Evolutionary conservation across 1,140 invertebrate genomes (phyloP).

Genomic region (Matsumurasca onukii): DNA sequence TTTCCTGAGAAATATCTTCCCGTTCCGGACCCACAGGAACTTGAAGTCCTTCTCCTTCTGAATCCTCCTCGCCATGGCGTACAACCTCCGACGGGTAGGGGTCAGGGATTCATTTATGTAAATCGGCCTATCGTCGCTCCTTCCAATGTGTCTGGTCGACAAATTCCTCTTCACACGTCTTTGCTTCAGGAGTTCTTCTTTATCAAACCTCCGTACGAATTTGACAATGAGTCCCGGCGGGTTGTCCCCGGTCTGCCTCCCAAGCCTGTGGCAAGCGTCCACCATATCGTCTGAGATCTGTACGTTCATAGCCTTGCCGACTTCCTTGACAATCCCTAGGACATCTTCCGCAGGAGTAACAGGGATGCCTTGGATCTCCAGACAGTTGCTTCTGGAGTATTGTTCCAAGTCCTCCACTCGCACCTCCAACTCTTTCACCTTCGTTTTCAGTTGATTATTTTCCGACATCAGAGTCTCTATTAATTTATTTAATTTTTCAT

Average conservation of each 20-base stretch:
- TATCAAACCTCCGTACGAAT: not conserved
- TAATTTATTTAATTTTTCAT: not conserved
- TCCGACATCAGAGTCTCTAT: not conserved
- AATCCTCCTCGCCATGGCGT: not conserved
- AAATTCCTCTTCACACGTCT: not conserved
- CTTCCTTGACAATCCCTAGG: not conserved
- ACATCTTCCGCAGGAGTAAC: not conserved
- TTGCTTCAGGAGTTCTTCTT: not conserved
- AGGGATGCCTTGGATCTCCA: not conserved
- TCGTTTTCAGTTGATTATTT: not conserved
- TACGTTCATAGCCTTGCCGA: not conserved
- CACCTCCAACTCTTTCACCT: not conserved
- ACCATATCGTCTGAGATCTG: slow-evolving; percentile 4
- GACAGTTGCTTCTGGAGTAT: not conserved
- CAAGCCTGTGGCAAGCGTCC: not conserved
- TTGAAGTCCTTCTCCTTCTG: not conserved
- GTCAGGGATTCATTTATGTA: not conserved
- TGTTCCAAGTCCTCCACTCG: slow-evolving; percentile 8
- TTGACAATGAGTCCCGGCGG: not conserved
- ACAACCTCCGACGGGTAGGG: not conserved
- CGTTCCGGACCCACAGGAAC: not conserved
- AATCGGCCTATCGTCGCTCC: not conserved
- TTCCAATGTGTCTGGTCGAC: not conserved
- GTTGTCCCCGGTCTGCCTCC: not conserved
- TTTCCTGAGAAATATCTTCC: not conserved